A percentile compares a stretch with the other conserved stretches of the same genome.
Conservation (phyloP, 2,888 invertebrate genomes). For the Calameuta idolon region DNA sequence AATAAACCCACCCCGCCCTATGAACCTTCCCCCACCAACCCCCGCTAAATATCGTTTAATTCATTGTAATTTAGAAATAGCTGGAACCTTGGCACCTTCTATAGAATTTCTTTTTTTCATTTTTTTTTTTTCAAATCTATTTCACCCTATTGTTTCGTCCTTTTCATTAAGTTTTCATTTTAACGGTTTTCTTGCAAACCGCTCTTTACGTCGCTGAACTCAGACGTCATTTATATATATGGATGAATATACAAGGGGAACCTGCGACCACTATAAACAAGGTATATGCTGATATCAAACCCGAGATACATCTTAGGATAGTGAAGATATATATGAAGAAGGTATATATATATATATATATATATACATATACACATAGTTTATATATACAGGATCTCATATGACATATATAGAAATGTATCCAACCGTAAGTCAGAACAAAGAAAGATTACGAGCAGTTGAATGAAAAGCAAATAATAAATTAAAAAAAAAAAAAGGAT, state of each 20-base stretch:
- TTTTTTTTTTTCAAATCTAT: background rate
- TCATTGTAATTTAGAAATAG: background rate
- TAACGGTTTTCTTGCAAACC: background rate
- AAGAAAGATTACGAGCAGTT: background rate
- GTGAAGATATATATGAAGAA: background rate
- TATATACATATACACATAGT: too few species aligned
- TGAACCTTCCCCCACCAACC: background rate
- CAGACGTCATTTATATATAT: background rate
- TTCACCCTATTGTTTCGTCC: background rate
- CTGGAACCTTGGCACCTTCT: background rate
- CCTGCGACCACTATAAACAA: background rate
- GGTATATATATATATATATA: background rate
- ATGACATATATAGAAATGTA: background rate
- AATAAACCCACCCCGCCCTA: background rate
- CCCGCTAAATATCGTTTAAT: background rate
- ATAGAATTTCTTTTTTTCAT: background rate
- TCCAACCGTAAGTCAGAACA: background rate
- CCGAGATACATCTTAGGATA: too few species aligned
- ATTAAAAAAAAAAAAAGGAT: background rate
- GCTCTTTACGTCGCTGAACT: background rate
- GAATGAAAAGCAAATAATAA: background rate
- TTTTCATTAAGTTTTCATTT: background rate
- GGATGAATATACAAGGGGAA: background rate
- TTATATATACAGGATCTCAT: background rate
- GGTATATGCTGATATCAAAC: background rate